Base-by-base conservation (phyloP, 2,113 vertebrate species). In the Ophthalmolycus amberensis region DNA sequence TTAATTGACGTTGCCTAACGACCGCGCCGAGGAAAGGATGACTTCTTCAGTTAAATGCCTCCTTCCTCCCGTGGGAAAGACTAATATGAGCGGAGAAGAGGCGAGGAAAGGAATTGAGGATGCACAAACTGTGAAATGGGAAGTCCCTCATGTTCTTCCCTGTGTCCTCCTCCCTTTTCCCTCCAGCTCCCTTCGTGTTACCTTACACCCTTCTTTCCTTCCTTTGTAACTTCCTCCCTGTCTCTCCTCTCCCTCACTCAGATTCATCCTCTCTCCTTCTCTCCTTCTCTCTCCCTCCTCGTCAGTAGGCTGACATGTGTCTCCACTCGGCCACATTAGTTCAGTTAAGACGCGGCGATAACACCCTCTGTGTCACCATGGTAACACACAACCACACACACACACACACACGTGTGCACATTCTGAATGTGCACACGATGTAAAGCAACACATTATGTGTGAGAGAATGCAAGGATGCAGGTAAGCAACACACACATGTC, bases 281-380 rank as follows among this genome's bases (percentile, higher is more conserved):
- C 32, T 14, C 68, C 34, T 3, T 29, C 29, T 2, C 29, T 29
- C 5, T 0, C 46, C 18, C 25, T 3, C 38, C 9, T 42, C 58
- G 37, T 86, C 72, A 56, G n/a, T 34, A 73, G 52, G 15, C 59
- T 58, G 69, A 14, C 48, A 38, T n/a, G 6, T 29, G 44, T 71
- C 58, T 82, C 63, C 81, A 4, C 75, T 86, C 69, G 3, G 75
- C 46, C 34, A 4, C 63, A 60, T 82, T 79, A 79, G 81, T 58
- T 79, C 52, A 77, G 84, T 75, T 84, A 84, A 86, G 60, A 71
- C 50, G 14, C n/a, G 0, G 34, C 15, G 0, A 67, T 66, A 42
- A 62, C 67, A 75, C 58, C 58, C 0, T 0, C 70, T 4, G 27
- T 3, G 40, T 88, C 5, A 2, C 79, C 79, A 82, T 82, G 79